Evolutionary conservation across 2,888 invertebrate species (phyloP).

Genomic region (Cephus runcator): DNA sequence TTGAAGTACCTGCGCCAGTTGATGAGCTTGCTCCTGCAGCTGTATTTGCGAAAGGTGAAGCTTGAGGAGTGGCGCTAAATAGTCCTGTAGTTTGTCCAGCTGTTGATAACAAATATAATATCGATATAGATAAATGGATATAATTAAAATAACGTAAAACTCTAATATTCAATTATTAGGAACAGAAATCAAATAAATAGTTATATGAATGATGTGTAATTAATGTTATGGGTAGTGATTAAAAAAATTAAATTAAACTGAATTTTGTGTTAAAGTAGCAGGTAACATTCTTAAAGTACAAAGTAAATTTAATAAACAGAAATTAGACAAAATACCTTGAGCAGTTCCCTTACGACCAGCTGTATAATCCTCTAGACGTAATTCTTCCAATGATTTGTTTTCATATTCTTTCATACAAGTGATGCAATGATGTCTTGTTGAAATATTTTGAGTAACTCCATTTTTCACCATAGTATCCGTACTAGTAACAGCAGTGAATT

Average conservation of each 20-base stretch:
- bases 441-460: slow-evolving; percentile 85
- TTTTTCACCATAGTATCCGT: slow-evolving; percentile 93
- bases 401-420: slow-evolving; percentile 99
- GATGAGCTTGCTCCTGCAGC: slow-evolving; percentile 59
- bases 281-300: neutral
- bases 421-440: slow-evolving; percentile 95
- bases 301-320: neutral
- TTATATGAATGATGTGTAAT: too few relatives aligned
- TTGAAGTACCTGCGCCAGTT: slow-evolving; percentile 32
- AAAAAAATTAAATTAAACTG: too few relatives aligned
- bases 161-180: too few relatives aligned
- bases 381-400: slow-evolving; percentile 91
- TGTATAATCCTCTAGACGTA: slow-evolving; percentile 92
- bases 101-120: too few relatives aligned
- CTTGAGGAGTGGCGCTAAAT: slow-evolving; percentile 66
- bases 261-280: slow-evolving; percentile 2
- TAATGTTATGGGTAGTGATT: too few relatives aligned
- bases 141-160: too few relatives aligned
- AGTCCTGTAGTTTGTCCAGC: slow-evolving; percentile 61
- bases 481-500: slow-evolving; percentile 88
- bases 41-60: slow-evolving; percentile 67
- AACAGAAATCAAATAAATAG: too few relatives aligned
- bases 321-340: slow-evolving; percentile 50
- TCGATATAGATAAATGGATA: too few relatives aligned
- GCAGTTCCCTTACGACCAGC: slow-evolving; percentile 86